A percentile compares a stretch with the other conserved stretches of the same genome.
phyloP scores from a whole-genome alignment of 2,797 vertebrate species.

The Sebastes iracundus region DNA sequence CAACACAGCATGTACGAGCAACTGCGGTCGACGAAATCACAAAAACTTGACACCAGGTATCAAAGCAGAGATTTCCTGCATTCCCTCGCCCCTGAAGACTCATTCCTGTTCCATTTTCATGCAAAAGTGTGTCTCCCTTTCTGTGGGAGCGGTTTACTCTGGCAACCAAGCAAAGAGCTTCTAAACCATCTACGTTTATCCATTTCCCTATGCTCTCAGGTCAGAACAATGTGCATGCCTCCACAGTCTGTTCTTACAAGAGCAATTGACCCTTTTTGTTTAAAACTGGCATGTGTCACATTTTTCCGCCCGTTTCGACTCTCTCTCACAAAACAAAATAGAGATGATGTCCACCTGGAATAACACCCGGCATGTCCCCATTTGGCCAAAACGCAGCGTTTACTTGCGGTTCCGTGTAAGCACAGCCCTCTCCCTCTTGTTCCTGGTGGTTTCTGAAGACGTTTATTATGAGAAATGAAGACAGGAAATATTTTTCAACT shows the following conservation, averaged over 20 bases:
- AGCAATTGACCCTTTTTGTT: slow-evolving; percentile 64
- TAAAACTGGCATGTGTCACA: slow-evolving; percentile 55
- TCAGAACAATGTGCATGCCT: slow-evolving; percentile 63
- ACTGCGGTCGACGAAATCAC: slow-evolving; percentile 11
- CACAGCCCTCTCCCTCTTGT: slow-evolving; percentile 42
- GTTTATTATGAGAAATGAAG: slow-evolving; percentile 78
- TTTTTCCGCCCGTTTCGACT: slow-evolving; percentile 39
- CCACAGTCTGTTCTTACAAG: slow-evolving; percentile 51
- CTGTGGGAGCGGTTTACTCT: slow-evolving; percentile 56
- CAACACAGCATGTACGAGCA: slow-evolving; percentile 13
- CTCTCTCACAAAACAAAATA: slow-evolving; percentile 52
- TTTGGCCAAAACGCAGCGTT: slow-evolving; percentile 63
- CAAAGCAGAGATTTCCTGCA: slow-evolving; percentile 58
- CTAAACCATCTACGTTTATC: slow-evolving; percentile 37
- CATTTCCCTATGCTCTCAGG: slow-evolving; percentile 46
- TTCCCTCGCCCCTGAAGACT: slow-evolving; percentile 32
- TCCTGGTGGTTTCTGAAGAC: slow-evolving; percentile 67
- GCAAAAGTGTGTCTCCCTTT: slow-evolving; percentile 39
- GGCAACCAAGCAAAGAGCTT: slow-evolving; percentile 44
- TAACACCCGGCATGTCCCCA: slow-evolving; percentile 66
- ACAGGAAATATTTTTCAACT: slow-evolving; percentile 76
- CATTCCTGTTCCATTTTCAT: slow-evolving; percentile 33
- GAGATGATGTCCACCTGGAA: slow-evolving; percentile 75
- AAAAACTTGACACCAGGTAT: slow-evolving; percentile 53
- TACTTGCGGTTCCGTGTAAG: slow-evolving; percentile 61